Evolutionary conservation across 1,140 invertebrate species (phyloP).

Genomic region (Limonius californicus): DNA sequence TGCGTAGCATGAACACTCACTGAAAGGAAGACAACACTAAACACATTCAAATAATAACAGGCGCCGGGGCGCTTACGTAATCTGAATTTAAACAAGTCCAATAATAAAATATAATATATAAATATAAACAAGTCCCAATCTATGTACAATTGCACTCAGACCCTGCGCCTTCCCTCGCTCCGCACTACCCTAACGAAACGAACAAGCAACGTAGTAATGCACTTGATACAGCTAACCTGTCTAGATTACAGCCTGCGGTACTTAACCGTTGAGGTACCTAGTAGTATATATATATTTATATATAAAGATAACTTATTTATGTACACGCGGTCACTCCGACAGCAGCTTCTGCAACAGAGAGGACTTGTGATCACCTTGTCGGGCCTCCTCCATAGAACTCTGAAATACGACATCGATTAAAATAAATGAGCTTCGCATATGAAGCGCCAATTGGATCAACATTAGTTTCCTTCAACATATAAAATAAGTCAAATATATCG

Average conservation of each 20-base stretch:
- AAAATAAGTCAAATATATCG: too few species aligned
- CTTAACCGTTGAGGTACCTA: constrained; percentile 48
- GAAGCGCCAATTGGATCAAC: too few species aligned
- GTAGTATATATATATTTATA: constrained; percentile 45
- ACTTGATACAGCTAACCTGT: constrained; percentile 50
- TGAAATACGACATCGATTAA: constrained; percentile 46
- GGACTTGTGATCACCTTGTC: constrained; percentile 63
- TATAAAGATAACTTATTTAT: constrained; percentile 25
- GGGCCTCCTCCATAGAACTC: constrained; percentile 71
- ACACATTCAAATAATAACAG: constrained; percentile 40
- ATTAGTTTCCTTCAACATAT: too few species aligned
- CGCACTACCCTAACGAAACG: constrained; percentile 44
- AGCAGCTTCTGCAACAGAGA: constrained; percentile 73
- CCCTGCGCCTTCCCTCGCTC: constrained; percentile 41
- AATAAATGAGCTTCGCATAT: not conserved
- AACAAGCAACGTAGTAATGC: constrained; percentile 49
- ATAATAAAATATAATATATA: constrained; percentile 46
- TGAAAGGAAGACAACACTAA: constrained; percentile 47
- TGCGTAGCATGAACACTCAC: constrained; percentile 46
- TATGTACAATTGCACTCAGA: constrained; percentile 48
- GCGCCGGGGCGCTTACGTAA: constrained; percentile 10
- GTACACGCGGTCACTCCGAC: constrained; percentile 63
- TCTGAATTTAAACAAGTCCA: constrained; percentile 39
- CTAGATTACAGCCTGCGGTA: constrained; percentile 50
- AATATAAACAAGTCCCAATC: constrained; percentile 43